Conservation (phyloP, 2,113 vertebrate species). For the Cromileptes altivelis region DNA sequence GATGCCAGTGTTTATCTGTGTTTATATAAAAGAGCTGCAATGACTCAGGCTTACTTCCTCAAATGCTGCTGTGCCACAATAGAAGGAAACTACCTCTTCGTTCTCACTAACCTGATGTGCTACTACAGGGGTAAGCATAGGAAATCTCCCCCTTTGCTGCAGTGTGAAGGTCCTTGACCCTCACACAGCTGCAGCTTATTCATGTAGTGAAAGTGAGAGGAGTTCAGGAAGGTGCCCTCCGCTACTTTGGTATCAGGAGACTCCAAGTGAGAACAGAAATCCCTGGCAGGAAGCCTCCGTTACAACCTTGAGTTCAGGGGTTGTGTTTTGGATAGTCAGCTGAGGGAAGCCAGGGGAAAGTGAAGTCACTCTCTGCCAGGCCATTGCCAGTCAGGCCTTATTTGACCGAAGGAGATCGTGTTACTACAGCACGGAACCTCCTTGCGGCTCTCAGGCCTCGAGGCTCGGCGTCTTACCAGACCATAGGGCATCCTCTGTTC, state of each 20-base stretch:
- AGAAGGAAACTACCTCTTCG: slow-evolving; percentile 65
- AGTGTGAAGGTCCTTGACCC: slow-evolving; percentile 70
- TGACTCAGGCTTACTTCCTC: slow-evolving; percentile 73
- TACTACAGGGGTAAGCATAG: slow-evolving; percentile 54
- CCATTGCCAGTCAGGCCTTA: slow-evolving; percentile 65
- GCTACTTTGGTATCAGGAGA: slow-evolving; percentile 54
- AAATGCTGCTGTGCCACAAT: slow-evolving; percentile 61
- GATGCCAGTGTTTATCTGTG: slow-evolving; percentile 57
- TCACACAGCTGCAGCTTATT: slow-evolving; percentile 59
- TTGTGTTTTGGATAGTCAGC: slow-evolving; percentile 64
- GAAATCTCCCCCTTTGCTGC: slow-evolving; percentile 59
- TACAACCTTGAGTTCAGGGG: slow-evolving; percentile 64
- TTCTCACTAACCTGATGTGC: slow-evolving; percentile 63
- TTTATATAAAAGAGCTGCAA: slow-evolving; percentile 59
- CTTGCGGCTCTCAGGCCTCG: slow-evolving; percentile 49
- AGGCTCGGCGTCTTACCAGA: slow-evolving; percentile 57
- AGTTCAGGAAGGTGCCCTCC: slow-evolving; percentile 65
- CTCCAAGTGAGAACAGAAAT: slow-evolving; percentile 53
- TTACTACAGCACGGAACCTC: slow-evolving; percentile 70
- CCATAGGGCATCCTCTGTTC: slow-evolving; percentile 76
- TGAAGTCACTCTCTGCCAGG: slow-evolving; percentile 53
- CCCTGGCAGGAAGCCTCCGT: slow-evolving; percentile 66
- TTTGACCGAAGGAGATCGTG: slow-evolving; percentile 58
- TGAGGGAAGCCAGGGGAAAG: slow-evolving; percentile 62
- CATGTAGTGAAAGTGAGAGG: slow-evolving; percentile 70